phyloP scores from a whole-genome alignment of 2,797 vertebrate genomes.

The Coilia nasus region DNA sequence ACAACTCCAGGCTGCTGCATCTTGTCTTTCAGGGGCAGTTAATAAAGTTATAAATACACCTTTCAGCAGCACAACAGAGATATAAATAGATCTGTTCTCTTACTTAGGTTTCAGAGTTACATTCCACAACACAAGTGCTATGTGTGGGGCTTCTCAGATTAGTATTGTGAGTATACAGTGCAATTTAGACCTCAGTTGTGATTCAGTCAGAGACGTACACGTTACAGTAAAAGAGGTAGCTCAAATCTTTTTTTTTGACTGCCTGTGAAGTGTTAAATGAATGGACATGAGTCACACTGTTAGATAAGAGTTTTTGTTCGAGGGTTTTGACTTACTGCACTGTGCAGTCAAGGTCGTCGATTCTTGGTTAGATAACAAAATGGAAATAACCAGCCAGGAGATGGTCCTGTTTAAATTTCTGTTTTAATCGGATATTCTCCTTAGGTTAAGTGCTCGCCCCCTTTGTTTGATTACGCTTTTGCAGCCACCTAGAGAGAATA shows the following conservation, averaged over 20 bases:
- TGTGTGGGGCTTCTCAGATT: not conserved
- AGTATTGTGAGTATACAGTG: not conserved
- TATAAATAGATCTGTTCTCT: slow-evolving; percentile 13
- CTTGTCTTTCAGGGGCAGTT: slow-evolving; percentile 29
- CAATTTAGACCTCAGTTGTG: not conserved
- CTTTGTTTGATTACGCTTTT: not conserved
- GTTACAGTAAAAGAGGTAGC: not conserved
- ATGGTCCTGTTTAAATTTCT: not conserved
- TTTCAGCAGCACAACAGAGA: slow-evolving; percentile 24
- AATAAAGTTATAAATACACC: slow-evolving; percentile 33
- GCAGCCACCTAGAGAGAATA: not conserved
- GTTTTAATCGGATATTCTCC: not conserved
- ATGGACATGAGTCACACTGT: slow-evolving; percentile 15
- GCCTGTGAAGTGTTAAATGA: slow-evolving; percentile 21
- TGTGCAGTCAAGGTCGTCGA: not conserved
- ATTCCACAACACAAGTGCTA: slow-evolving; percentile 9
- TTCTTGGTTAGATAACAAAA: slow-evolving; percentile 3
- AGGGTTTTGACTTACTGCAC: not conserved
- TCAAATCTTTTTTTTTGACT: not conserved
- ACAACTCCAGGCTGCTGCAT: slow-evolving; percentile 9
- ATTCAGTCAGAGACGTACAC: not conserved
- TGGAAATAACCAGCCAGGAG: not conserved
- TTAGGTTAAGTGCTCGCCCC: not conserved
- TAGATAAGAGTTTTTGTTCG: slow-evolving; percentile 1
- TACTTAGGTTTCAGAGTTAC: slow-evolving; percentile 2